Evolutionary conservation across 1,140 invertebrate species (phyloP), one percentile per base, ranked within the genome.

Genomic region (Diprion similis): DNA sequence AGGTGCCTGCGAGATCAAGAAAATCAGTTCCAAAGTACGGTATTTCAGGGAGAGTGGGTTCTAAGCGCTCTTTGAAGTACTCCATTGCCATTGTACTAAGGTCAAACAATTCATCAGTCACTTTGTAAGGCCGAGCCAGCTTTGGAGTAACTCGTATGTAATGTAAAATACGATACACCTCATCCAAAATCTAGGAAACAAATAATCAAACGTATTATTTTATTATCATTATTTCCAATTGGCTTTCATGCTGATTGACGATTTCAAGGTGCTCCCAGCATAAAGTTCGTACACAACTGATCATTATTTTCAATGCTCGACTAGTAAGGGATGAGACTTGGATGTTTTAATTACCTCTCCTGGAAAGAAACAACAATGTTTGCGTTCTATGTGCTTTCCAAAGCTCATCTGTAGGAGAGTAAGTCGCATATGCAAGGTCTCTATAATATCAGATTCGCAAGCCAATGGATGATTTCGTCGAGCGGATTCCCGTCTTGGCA

Each of bases 71-170:
- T 84, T 96, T 96, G 80, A 96, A 97, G 86, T 96, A 96, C 85
- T 97, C 95, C 95, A 96, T 96, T 37, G 95, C 95, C 95, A 96
- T 96, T 24, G 95, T 96, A 46, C 95, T 96, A 69, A 97, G 89
- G 89, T 96, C 95, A 89, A 96, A 96, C n/a, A 97, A 88, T 85
- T 97, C 95, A 87, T 96, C 95, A 9, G 94, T 96, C 59, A 96
- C 94, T 89, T 95, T 95, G 83, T 95, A 96, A 68, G 95, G 94
- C 79, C 93, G 90, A 74, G 93, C 93, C 75, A 96, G 85, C 84
- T 94, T 95, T 17, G 93, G 92, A 77, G 95, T 95, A 77, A 92
- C 92, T 89, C 93, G 94, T 75, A 96, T 92, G 85, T 96, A 96
- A 79, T 93, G 90, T 74, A 96, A 86, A 86, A 96, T 95, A 78